Base-by-base conservation (phyloP, 2,797 vertebrate genomes). In the Neopelma chrysocephalum region DNA sequence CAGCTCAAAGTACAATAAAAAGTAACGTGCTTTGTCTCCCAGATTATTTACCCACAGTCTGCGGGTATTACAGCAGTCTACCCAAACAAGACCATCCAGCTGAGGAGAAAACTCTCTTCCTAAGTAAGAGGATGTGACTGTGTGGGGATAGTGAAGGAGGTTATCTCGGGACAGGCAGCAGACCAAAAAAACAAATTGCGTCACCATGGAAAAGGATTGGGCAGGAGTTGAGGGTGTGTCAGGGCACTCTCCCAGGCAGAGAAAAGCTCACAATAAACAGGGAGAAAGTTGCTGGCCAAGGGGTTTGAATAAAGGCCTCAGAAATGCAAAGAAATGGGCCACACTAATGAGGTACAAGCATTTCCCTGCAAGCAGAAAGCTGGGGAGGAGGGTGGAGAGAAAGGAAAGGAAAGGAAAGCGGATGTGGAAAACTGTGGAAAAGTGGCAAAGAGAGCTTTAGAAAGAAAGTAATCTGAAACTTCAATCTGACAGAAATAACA, bases 181-280 rank as follows among this genome's bases (percentile, higher is more conserved):
- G 90, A 82, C 56, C 29, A 72, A 92, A 95, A 87, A 97, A 96
- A 82, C 92, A 93, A 40, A 71, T 93, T 91, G 92, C 87, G 15
- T 95, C 96, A 97, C 92, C 89, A 7, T n/a, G 61, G 77, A 50
- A 85, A 93, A 72, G 73, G 96, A 96, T 91, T 95, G 96, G 95
- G 47, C 84, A 86, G 86, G 85, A 94, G 56, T 1, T 1, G 91
- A 96, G 94, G 95, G 82, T 91, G 90, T 96, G 87, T 77, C 20
- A 16, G 85, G 93, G 65, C 82, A 96, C 0, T 62, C 93, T 97
- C 91, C 91, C 79, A 91, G 86, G 87, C 90, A 89, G 64, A 87
- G 82, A 90, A 91, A 90, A 92, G 42, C 85, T 96, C 73, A 31
- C 50, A 92, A 95, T 48, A 90, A 95, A 92, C 76, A 90, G 50